Percentiles rank a stretch among this genome's conserved stretches.
Evolutionary conservation across 2,797 vertebrate genomes (phyloP).

Genomic region (Percopsis omiscomaycus): DNA sequence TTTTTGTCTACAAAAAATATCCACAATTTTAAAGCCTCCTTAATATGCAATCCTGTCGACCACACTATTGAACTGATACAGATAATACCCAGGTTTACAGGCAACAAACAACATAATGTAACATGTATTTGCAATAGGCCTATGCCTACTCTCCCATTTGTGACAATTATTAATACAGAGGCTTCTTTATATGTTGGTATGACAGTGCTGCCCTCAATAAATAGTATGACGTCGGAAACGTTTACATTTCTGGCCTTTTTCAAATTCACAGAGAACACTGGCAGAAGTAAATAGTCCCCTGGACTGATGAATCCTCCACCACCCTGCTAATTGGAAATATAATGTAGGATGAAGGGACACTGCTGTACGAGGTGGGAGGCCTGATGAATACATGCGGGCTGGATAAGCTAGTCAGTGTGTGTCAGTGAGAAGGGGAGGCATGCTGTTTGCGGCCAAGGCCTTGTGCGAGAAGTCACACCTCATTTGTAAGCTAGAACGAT

Average conservation of each 20-base stretch:
- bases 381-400: conserved; percentile 53
- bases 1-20: too few relatives aligned
- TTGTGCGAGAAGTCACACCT: conserved; percentile 50
- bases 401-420: conserved; percentile 44
- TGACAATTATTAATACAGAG: conserved; percentile 3
- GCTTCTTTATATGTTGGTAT: background rate
- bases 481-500: conserved; percentile 27
- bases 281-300: conserved; percentile 49
- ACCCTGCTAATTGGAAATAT: conserved; percentile 69
- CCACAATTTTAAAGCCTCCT: too few relatives aligned
- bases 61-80: too few relatives aligned
- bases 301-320: conserved; percentile 62
- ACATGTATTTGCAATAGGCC: too few relatives aligned
- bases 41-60: too few relatives aligned
- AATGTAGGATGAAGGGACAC: conserved; percentile 70
- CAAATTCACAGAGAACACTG: conserved; percentile 43
- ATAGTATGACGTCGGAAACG: background rate
- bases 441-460: conserved; percentile 22
- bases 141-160: too few relatives aligned
- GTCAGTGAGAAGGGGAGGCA: conserved; percentile 39
- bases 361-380: conserved; percentile 57
- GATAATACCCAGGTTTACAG: too few relatives aligned
- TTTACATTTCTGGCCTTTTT: conserved; percentile 32
- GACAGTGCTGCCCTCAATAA: conserved; percentile 2
- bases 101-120: too few relatives aligned